These are phyloP conservation scores for Conopomorpha cramerella DNA, from an alignment of 1,140 invertebrate genomes.

Conservation along the genomic window DNA sequence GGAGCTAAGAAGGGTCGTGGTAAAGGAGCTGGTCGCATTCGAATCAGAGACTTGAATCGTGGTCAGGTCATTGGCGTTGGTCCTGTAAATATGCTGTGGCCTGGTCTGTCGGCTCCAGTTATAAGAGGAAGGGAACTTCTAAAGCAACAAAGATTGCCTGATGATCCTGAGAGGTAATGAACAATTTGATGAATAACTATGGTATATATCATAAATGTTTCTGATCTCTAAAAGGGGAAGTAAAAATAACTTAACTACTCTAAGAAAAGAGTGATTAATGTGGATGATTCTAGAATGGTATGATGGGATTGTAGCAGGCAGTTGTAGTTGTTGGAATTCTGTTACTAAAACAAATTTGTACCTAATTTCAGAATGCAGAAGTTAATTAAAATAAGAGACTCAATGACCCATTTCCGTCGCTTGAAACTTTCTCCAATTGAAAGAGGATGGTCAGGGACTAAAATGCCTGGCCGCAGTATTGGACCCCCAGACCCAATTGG, in stretches of 20 bases:
- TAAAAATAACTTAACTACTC: no score
- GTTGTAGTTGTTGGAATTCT: slow-evolving; percentile 1
- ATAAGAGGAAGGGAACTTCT: slow-evolving; percentile 78
- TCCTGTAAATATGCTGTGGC: slow-evolving; percentile 86
- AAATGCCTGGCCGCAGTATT: slow-evolving; percentile 81
- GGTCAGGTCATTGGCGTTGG: slow-evolving; percentile 90
- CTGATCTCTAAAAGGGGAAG: no score
- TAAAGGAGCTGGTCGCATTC: slow-evolving; percentile 74
- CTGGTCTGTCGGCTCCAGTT: slow-evolving; percentile 86
- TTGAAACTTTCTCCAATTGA: slow-evolving; percentile 77
- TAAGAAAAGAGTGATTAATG: no score
- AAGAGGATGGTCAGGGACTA: slow-evolving; percentile 85
- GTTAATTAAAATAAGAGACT: slow-evolving; percentile 73
- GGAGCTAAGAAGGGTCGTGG: slow-evolving; percentile 92
- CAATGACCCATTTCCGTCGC: slow-evolving; percentile 65
- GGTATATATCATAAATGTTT: no score
- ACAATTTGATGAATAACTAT: no score
- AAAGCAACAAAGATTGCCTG: slow-evolving; percentile 69
- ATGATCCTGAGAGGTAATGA: slow-evolving; percentile 72
- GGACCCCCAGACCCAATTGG: slow-evolving; percentile 85
- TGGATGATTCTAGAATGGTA: no score
- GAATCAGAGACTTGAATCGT: slow-evolving; percentile 83
- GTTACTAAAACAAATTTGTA: slow-evolving; percentile 3
- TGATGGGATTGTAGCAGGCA: no score
- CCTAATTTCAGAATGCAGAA: slow-evolving; percentile 63